Percentiles rank a stretch among this genome's conserved stretches.
phyloP scores from a whole-genome alignment of 2,888 invertebrate species.

The Nipponacmea schrenckii region DNA sequence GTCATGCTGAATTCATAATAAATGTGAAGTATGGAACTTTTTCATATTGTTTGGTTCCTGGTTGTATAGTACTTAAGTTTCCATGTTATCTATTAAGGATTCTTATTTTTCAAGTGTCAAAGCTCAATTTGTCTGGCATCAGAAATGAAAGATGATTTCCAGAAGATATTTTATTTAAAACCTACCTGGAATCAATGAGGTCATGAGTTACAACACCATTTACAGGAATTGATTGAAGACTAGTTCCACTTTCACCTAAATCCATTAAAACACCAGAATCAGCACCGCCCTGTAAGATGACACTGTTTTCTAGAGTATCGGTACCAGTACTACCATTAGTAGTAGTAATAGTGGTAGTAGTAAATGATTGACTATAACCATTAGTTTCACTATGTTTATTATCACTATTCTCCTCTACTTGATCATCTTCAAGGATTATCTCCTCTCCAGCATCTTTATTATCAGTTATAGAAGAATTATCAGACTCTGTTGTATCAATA shows the following conservation, averaged over 20 bases:
- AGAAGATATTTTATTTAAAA: background rate
- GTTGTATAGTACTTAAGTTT: no score
- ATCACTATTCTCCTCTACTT: background rate
- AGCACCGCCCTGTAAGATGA: slow-evolving; percentile 11
- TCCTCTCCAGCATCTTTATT: background rate
- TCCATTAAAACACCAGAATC: slow-evolving; percentile 21
- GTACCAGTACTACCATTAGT: slow-evolving; percentile 6
- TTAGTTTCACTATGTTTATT: background rate
- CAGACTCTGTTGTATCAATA: slow-evolving; percentile 26
- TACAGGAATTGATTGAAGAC: slow-evolving; percentile 15
- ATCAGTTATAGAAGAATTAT: background rate
- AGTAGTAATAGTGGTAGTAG: background rate
- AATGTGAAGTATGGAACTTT: no score
- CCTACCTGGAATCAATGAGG: slow-evolving; percentile 22
- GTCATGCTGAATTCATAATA: no score
- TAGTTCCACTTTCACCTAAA: slow-evolving; percentile 18
- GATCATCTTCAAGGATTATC: background rate
- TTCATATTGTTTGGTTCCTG: no score
- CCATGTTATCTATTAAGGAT: background rate
- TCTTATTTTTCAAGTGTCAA: background rate
- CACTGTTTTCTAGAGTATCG: slow-evolving; percentile 3
- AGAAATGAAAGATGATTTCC: background rate
- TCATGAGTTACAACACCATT: slow-evolving; percentile 15
- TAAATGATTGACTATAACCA: background rate
- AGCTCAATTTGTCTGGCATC: slow-evolving; percentile 5